These are phyloP conservation scores for Thereva unica DNA, from an alignment of 2,888 invertebrate species.

Conservation along the genomic window DNA sequence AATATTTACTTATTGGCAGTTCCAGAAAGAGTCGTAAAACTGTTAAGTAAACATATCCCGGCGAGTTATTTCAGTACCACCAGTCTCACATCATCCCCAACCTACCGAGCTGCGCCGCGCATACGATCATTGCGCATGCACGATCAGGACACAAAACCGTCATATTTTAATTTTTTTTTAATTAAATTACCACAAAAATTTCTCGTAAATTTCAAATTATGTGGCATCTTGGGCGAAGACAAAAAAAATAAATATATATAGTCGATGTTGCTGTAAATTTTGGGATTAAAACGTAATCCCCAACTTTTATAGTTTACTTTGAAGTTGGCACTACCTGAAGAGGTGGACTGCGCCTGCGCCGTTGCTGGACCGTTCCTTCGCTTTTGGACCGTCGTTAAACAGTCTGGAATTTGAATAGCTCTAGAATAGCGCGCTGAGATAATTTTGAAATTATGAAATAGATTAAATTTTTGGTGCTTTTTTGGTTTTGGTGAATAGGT, in stretches of 20 bases:
- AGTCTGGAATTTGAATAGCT: too few relatives aligned
- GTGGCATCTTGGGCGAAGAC: conserved; percentile 8
- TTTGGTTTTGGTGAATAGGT: too few relatives aligned
- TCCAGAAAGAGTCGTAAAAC: conserved; percentile 27
- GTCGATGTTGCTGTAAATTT: conserved; percentile 16
- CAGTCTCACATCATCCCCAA: background rate
- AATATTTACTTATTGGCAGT: conserved; percentile 28
- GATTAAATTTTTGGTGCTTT: too few relatives aligned
- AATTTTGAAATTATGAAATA: too few relatives aligned
- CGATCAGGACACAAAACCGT: background rate
- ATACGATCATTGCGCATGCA: background rate
- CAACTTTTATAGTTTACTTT: conserved; percentile 20
- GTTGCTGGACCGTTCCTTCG: too few relatives aligned
- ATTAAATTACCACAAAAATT: conserved; percentile 35
- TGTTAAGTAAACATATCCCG: conserved; percentile 21
- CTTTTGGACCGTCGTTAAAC: too few relatives aligned
- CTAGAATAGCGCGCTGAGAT: too few relatives aligned
- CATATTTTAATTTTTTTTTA: conserved; percentile 26
- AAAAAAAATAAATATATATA: conserved; percentile 6
- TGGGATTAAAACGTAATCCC: conserved; percentile 27
- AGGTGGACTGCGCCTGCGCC: too few relatives aligned
- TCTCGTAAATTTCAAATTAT: conserved; percentile 30
- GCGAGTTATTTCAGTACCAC: conserved; percentile 13
- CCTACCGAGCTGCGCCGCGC: conserved; percentile 1
- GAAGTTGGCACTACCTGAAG: too few relatives aligned